phyloP scores from a whole-genome alignment of 2,888 invertebrate genomes.

The Hirtodrosophila confusa region DNA sequence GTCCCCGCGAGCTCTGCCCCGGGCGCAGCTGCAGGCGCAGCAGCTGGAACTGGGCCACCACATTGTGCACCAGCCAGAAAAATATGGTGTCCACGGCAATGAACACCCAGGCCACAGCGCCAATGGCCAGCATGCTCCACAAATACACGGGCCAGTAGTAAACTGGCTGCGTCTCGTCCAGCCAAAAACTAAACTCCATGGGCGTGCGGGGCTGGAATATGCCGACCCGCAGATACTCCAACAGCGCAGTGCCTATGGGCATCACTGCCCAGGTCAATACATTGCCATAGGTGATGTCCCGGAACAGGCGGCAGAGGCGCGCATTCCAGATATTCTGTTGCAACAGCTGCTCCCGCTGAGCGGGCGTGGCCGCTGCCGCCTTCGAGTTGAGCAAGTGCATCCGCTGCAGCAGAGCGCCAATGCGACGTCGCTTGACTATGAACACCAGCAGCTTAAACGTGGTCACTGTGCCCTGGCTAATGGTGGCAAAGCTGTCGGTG shows the following conservation, averaged over 20 bases:
- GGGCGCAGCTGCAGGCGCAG: slow-evolving; percentile 11
- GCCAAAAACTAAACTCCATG: slow-evolving; percentile 56
- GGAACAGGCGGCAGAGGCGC: slow-evolving; percentile 29
- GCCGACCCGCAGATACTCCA: slow-evolving; percentile 3
- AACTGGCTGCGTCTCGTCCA: slow-evolving; percentile 27
- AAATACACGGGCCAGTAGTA: slow-evolving; percentile 45
- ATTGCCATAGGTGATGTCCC: slow-evolving; percentile 21
- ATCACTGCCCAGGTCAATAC: slow-evolving; percentile 12
- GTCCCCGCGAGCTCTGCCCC: not conserved
- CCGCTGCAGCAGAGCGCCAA: slow-evolving; percentile 29
- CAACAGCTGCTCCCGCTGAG: slow-evolving; percentile 5
- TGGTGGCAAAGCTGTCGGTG: slow-evolving; percentile 36
- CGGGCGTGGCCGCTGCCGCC: not conserved
- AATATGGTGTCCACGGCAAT: slow-evolving; percentile 46
- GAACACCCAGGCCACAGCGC: slow-evolving; percentile 25
- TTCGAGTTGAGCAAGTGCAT: slow-evolving; percentile 33
- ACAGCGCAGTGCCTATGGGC: slow-evolving; percentile 31
- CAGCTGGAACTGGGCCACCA: slow-evolving; percentile 46
- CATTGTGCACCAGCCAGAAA: slow-evolving; percentile 49
- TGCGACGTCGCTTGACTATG: slow-evolving; percentile 25
- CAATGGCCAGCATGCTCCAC: slow-evolving; percentile 43
- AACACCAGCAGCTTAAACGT: slow-evolving; percentile 40
- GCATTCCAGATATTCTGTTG: slow-evolving; percentile 28
- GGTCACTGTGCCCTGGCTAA: slow-evolving; percentile 32
- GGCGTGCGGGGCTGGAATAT: slow-evolving; percentile 41